phyloP scores from a whole-genome alignment of 2,888 invertebrate genomes.

The Oegoconia quadripuncta region DNA sequence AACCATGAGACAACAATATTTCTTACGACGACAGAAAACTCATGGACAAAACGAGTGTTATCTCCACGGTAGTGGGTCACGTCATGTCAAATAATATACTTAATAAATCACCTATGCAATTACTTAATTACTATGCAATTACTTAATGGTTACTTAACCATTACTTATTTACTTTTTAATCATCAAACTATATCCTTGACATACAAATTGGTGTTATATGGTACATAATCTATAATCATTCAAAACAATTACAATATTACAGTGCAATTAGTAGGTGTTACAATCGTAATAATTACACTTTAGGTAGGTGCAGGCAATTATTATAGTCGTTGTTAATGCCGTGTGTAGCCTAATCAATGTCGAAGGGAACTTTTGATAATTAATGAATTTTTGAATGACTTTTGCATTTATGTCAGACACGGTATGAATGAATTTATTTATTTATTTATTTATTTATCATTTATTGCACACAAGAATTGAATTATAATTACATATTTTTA shows the following conservation, averaged over 20 bases:
- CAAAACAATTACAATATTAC: slow-evolving; percentile 20
- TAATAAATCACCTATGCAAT: no score
- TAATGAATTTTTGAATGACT: slow-evolving; percentile 2
- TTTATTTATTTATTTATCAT: no score
- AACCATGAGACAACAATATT: no score
- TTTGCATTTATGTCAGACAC: background rate
- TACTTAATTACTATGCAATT: background rate
- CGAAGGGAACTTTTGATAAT: slow-evolving; percentile 13
- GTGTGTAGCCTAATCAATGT: slow-evolving; percentile 11
- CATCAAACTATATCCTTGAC: slow-evolving; percentile 1
- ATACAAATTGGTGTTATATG: slow-evolving; percentile 13
- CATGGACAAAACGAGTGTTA: no score
- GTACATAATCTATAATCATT: slow-evolving; percentile 11
- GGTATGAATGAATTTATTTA: no score
- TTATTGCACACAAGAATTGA: no score
- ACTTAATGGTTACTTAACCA: no score
- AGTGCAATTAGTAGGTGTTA: slow-evolving; percentile 25
- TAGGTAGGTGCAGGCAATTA: slow-evolving; percentile 6
- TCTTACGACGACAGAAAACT: no score
- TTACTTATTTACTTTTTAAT: no score
- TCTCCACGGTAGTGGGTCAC: no score
- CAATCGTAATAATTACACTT: slow-evolving; percentile 21
- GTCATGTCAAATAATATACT: no score
- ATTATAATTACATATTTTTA: no score
- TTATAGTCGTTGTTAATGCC: slow-evolving; percentile 8